Base-by-base conservation (phyloP, 2,888 invertebrate species). In the Cryptosula pallasiana region DNA sequence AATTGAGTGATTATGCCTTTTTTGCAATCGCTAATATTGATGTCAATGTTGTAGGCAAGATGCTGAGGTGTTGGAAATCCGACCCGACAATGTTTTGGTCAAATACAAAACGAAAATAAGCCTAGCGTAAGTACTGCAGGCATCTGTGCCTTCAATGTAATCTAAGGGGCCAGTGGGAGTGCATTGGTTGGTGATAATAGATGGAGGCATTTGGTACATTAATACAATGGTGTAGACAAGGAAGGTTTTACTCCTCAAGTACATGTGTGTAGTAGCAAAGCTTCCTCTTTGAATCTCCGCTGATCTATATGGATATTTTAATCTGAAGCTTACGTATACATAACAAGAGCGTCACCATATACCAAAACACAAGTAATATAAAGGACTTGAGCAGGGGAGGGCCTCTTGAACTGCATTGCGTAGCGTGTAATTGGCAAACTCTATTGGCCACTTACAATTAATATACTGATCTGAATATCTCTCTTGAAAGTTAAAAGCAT, bases 1-100 rank as follows among this genome's bases (percentile, higher is more conserved):
- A n/a, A n/a, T n/a, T n/a, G n/a, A n/a, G n/a, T n/a, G n/a, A n/a
- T n/a, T n/a, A n/a, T n/a, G n/a, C n/a, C n/a, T n/a, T n/a, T n/a
- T n/a, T n/a, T n/a, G n/a, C n/a, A n/a, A n/a, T n/a, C n/a, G n/a
- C n/a, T n/a, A n/a, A n/a, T n/a, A n/a, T n/a, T n/a, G n/a, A n/a
- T n/a, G n/a, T n/a, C n/a, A n/a, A n/a, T n/a, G n/a, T 57, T 63
- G 27, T 63, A 63, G 63, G 63, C 63, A 63, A 63, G 63, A 63
- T 32, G 63, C 63, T 32, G 63, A 63, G 63, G 32, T 63, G 9
- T n/a, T 63, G 16, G 63, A 63, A 32, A 63, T 63, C 9, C 63
- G 63, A 2, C 63, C 63, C 2, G 63, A 63, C 63, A 63, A 63
- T 63, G 63, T 63, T 29, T n/a, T 63, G 34, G 63, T 63, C 1